Evolutionary conservation across 2,888 invertebrate species (phyloP).

Genomic region (Caenorhabditis sp.): DNA sequence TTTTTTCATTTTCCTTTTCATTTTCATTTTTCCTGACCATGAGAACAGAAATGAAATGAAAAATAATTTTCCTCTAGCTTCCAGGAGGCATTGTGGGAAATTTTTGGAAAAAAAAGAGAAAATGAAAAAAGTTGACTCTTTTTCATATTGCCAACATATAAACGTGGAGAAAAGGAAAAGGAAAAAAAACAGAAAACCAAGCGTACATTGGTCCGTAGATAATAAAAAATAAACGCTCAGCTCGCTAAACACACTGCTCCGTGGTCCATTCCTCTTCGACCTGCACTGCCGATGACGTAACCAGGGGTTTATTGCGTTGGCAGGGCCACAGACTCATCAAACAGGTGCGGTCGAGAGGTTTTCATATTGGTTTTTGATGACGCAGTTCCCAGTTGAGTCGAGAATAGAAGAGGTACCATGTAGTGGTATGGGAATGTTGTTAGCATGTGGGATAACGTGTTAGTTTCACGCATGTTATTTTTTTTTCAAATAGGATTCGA

Average conservation of each 20-base stretch:
- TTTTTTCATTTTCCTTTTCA: neutral
- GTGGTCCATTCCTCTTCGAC: slow-evolving; percentile 36
- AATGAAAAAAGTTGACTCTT: neutral
- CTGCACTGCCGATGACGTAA: slow-evolving; percentile 44
- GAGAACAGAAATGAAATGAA: neutral
- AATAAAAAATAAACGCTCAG: slow-evolving; percentile 53
- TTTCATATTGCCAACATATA: too few relatives aligned
- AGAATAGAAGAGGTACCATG: slow-evolving; percentile 9
- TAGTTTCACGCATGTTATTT: too few relatives aligned
- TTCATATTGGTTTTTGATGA: slow-evolving; percentile 36
- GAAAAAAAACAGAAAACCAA: too few relatives aligned
- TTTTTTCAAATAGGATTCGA: neutral
- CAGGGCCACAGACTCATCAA: slow-evolving; percentile 49
- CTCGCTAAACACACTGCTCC: slow-evolving; percentile 36
- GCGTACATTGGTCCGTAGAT: slow-evolving; percentile 13
- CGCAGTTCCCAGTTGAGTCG: slow-evolving; percentile 10
- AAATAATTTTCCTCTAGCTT: neutral
- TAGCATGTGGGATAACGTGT: slow-evolving; percentile 1
- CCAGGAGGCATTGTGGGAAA: too few relatives aligned
- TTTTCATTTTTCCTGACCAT: neutral
- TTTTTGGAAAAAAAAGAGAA: neutral
- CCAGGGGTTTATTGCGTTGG: slow-evolving; percentile 41
- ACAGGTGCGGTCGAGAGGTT: slow-evolving; percentile 47
- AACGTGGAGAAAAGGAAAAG: too few relatives aligned
- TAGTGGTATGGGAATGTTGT: slow-evolving; percentile 10